Evolutionary conservation across 1,140 invertebrate genomes (phyloP).

Genomic region (Alviniconcha marisindica): DNA sequence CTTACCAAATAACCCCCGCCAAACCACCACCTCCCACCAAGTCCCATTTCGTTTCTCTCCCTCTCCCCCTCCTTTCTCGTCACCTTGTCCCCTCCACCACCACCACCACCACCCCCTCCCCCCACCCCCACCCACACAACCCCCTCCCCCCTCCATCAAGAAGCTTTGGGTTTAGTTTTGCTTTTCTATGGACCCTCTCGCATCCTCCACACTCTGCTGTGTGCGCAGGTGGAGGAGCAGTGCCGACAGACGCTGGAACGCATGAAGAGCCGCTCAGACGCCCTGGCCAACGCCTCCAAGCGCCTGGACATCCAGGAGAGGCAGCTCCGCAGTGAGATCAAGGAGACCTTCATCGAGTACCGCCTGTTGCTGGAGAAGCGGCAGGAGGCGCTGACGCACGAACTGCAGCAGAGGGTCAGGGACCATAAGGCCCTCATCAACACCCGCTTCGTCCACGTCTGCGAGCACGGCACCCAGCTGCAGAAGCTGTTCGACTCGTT

Average conservation of each 20-base stretch:
- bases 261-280: slow-evolving; percentile 64
- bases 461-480: slow-evolving; percentile 63
- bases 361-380: slow-evolving; percentile 66
- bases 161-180: too few species aligned
- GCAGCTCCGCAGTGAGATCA: slow-evolving; percentile 63
- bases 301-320: slow-evolving; percentile 68
- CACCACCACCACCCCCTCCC: too few species aligned
- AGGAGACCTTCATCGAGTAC: slow-evolving; percentile 72
- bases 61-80: too few species aligned
- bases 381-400: slow-evolving; percentile 64
- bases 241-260: slow-evolving; percentile 61
- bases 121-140: too few species aligned
- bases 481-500: slow-evolving; percentile 69
- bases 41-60: too few species aligned
- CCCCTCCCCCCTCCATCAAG: too few species aligned
- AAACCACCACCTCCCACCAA: too few species aligned
- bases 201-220: too few species aligned
- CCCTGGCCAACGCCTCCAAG: slow-evolving; percentile 68
- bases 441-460: slow-evolving; percentile 62
- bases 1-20: too few species aligned
- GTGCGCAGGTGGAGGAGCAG: slow-evolving; percentile 56
- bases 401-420: slow-evolving; percentile 60
- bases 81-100: too few species aligned
- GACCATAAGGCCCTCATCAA: slow-evolving; percentile 67
- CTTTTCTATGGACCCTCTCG: too few species aligned